Base-by-base conservation (phyloP, 1,140 invertebrate genomes). In the Papilio aristodemus region DNA sequence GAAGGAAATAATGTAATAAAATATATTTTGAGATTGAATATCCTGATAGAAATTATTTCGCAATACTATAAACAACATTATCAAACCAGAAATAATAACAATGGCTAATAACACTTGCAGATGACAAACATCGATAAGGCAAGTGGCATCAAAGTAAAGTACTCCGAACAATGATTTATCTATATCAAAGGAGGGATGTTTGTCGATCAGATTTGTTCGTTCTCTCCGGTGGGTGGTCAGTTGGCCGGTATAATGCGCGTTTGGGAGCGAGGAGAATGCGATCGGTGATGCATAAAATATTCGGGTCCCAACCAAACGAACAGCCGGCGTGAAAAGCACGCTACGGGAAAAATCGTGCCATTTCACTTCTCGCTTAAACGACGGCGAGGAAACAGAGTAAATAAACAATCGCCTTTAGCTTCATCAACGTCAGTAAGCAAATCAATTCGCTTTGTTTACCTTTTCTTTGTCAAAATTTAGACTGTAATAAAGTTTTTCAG, bases 201-300 rank as follows among this genome's bases (percentile, higher is more conserved):
- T 90, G 83, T 86, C 66, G 77, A 87, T 87, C 86, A 84, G 86
- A 90, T 90, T 89, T 86, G 64, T 69, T 64, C 71, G 74, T 72
- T 78, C 75, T 75, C 72, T 81, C 77, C 76, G 76, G 39, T 73
- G 74, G 78, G 83, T 85, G 84, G 79, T 79, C 88, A 90, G 84
- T 89, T 90, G 88, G 86, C 88, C 86, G 88, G 83, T 72, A 88
- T 90, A 90, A 90, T 90, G 87, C 80, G 83, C 70, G 71, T 73
- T 79, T 68, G 79, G 84, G 71, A 70, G 71, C 73, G 72, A 75
- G 76, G 77, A 74, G 78, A 82, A 85, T 80, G 80, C 71, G 81
- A 41, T 75, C 86, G 86, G 67, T 84, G 86, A 83, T 74, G 88
- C 86, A 85, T 90, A 86, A 90, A 89, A 86, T 83, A 84, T 87